Evolutionary conservation across 2,797 vertebrate genomes (phyloP), one percentile per base, ranked within the genome.

Genomic region (Poeciliopsis paucimaculata): DNA sequence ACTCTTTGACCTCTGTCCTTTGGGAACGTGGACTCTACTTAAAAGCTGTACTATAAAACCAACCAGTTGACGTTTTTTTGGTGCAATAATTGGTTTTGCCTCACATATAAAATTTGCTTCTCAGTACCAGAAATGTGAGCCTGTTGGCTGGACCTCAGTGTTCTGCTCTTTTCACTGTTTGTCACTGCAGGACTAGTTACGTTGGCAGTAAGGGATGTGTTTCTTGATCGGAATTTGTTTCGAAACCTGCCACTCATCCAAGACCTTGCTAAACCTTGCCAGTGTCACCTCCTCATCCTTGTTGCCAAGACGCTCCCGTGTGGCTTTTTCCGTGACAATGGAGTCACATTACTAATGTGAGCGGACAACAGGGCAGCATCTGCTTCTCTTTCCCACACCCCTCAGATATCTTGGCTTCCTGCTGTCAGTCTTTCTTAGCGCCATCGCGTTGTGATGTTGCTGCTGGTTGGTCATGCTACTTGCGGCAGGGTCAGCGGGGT

Each of bases 361-460:
- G 47, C 45, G 75, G 88, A 86, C 84, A 83, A 68, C 10, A 23
- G 76, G 45, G 64, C 82, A 75, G 76, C 81, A 79, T 91, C 86
- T 90, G 88, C 78, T 88, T 72, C 64, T 31, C 60, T 83, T 77
- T 78, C 53, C 66, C 26, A 64, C 76, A 28, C 74, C 83, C 82
- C 23, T 51, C 75, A 57, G 78, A 68, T 46, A 53, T 77, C 79
- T 83, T 10, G 68, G 70, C 57, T 68, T 76, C 75, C 82, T 75
- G 26, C 80, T 78, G 80, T 80, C 78, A 23, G 86, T 76, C 49
- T 79, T 46, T 46, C 68, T 64, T 70, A 66, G 41, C 11, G 41
- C 49, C 20, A 53, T 26, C 66, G 45, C 77, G 74, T 72, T 34
- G 79, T 74, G 72, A 78, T 77, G 16, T 47, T 71, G 79, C 53